phyloP scores from a whole-genome alignment of 2,113 vertebrate genomes.

The Tautogolabrus adspersus region DNA sequence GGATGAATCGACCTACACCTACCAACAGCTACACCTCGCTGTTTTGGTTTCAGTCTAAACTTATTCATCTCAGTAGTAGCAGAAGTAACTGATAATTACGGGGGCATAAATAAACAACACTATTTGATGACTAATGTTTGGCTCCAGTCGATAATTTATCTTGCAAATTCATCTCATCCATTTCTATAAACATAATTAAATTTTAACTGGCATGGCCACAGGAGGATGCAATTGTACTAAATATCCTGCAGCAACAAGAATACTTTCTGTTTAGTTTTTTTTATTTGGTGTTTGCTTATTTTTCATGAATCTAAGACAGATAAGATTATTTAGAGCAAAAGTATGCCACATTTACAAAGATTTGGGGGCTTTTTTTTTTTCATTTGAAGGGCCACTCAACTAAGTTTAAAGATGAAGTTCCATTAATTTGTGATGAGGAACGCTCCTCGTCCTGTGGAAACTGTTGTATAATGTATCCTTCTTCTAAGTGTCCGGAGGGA shows the following conservation, averaged over 20 bases:
- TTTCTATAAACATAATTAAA: slow-evolving; percentile 28
- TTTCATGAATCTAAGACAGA: neutral
- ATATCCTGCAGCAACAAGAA: neutral
- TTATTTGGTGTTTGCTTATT: neutral
- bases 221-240: neutral
- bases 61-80: slow-evolving; percentile 31
- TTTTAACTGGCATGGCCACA: neutral
- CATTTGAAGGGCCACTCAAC: neutral
- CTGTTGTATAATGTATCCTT: neutral
- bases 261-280: too few relatives aligned
- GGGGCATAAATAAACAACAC: slow-evolving; percentile 21
- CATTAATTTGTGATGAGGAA: neutral
- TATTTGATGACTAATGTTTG: slow-evolving; percentile 24
- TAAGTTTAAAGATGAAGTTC: neutral
- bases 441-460: neutral
- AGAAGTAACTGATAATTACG: slow-evolving; percentile 19
- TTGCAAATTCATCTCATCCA: slow-evolving; percentile 14
- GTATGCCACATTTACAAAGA: neutral
- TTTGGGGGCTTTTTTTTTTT: neutral
- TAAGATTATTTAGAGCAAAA: neutral
- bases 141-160: slow-evolving; percentile 17
- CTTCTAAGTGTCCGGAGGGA: neutral
- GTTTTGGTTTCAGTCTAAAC: slow-evolving; percentile 26
- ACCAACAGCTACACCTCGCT: neutral
- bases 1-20: slow-evolving; percentile 20